A percentile compares a stretch with the other conserved stretches of the same genome.
phyloP scores from a whole-genome alignment of 2,797 vertebrate species.

The Decapterus maruadsi region DNA sequence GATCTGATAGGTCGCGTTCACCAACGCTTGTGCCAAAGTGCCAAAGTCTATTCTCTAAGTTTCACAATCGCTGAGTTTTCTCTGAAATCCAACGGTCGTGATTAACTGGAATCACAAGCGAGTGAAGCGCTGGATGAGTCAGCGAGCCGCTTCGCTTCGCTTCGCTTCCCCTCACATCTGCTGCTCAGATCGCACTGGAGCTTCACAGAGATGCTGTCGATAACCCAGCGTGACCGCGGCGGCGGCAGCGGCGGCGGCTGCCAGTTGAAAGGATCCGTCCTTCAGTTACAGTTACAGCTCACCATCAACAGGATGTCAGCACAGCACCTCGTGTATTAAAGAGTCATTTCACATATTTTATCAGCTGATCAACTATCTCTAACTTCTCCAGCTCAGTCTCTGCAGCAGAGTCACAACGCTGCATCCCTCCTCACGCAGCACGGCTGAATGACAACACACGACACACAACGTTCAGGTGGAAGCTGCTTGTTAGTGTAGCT shows the following conservation, averaged over 20 bases:
- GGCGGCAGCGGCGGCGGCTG: no score
- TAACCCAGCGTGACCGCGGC: not conserved
- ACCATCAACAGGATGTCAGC: slow-evolving; percentile 1
- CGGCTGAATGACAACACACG: slow-evolving; percentile 3
- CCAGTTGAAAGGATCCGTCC: not conserved
- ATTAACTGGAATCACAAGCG: slow-evolving; percentile 3
- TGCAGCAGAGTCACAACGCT: not conserved
- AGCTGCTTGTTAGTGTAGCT: no score
- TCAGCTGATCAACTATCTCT: not conserved
- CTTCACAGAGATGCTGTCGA: not conserved
- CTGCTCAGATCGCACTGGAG: not conserved
- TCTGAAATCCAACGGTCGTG: not conserved
- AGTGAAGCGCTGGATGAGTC: slow-evolving; percentile 31
- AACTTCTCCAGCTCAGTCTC: not conserved
- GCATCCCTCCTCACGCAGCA: no score
- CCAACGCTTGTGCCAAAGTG: not conserved
- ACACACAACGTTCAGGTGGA: no score
- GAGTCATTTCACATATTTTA: not conserved
- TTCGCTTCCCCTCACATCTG: not conserved
- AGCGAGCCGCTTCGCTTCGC: not conserved
- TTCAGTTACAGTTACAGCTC: not conserved
- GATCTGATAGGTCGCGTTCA: slow-evolving; percentile 8
- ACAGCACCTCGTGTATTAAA: not conserved
- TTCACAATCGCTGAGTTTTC: not conserved
- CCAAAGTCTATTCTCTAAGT: not conserved